Evolutionary conservation across 2,888 invertebrate species (phyloP), one percentile per base, ranked within the genome.

Genomic region (Elegia similella): DNA sequence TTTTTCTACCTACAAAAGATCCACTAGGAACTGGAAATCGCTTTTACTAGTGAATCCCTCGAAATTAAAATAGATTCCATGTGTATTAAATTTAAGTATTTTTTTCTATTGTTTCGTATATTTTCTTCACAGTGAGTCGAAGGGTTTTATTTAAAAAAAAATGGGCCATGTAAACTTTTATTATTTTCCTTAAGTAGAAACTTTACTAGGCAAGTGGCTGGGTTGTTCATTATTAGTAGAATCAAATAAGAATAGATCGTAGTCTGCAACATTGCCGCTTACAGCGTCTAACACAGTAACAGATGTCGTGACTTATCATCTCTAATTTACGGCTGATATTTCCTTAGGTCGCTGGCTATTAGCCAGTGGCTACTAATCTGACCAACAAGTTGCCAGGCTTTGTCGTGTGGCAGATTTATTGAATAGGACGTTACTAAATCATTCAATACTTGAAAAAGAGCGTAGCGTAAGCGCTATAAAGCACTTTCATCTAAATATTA

Each of bases 241-340:
- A 34, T 12, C 12, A 23, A 32, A 13, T 7, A 50, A 16, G 15
- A 38, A 50, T 17, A 50, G 5, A 34, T 17, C 6, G 17, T 50
- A 34, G 50, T 34, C 16, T 6, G 15, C 47, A 13, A 43, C 5
- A 46, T 55, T 17, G 34, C n/a, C 17, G 17, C 44, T 7, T 7
- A 55, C 34, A 34, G 17, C 12, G 38, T 55, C n/a, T n/a, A 32
- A 55, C 32, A 44, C 3, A 30, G 23, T 32, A 55, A 16, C 54
- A 55, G 54, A 55, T 55, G 54, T 44, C 44, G 43, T 55, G 15
- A 46, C 44, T 55, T 55, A 55, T 55, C 54, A 55, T 44, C 44
- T 12, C 54, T 55, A 55, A 55, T 55, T 55, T 55, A 55, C 54
- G 32, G 44, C 16, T 17, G 52, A 44, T 30, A 32, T 44, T 34